phyloP scores from a whole-genome alignment of 2,113 vertebrate genomes.

The Eulacestoma nigropectus region DNA sequence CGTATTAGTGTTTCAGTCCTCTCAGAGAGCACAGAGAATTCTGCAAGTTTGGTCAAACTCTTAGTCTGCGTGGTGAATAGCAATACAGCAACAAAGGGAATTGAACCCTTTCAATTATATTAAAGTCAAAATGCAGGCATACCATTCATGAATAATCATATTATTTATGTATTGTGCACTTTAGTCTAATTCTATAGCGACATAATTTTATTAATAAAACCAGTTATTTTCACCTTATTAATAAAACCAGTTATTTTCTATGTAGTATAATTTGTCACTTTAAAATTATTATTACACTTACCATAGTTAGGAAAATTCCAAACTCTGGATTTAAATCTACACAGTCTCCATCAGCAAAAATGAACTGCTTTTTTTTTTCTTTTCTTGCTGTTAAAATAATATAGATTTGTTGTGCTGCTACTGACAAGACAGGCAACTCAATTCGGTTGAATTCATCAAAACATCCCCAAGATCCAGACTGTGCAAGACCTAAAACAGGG shows the following conservation, averaged over 20 bases:
- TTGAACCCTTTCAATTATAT: not conserved
- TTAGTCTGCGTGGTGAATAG: not conserved
- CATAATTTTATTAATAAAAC: not conserved
- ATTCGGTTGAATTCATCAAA: conserved; percentile 94
- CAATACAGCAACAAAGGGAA: not conserved
- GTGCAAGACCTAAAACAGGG: conserved; percentile 81
- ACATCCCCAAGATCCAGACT: conserved; percentile 90
- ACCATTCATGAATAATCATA: not conserved
- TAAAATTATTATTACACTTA: conserved; percentile 51
- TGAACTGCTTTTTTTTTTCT: conserved; percentile 82
- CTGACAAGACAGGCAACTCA: conserved; percentile 87
- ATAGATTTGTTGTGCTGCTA: conserved; percentile 90
- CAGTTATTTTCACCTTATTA: conserved; percentile 10
- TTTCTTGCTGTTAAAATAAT: conserved; percentile 88
- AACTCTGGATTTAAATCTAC: conserved; percentile 90
- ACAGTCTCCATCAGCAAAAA: conserved; percentile 88
- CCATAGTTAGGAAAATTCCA: conserved; percentile 93
- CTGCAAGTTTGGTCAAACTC: not conserved
- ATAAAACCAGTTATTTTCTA: not conserved
- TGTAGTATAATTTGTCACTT: not conserved
- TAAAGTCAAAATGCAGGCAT: not conserved
- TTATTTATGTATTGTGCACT: not conserved
- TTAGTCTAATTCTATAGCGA: not conserved
- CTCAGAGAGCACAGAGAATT: not conserved
- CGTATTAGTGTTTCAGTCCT: not conserved